A percentile compares a stretch with the other conserved stretches of the same genome.
Conservation (phyloP, 2,113 vertebrate genomes). For the Puntigrus tetrazona region DNA sequence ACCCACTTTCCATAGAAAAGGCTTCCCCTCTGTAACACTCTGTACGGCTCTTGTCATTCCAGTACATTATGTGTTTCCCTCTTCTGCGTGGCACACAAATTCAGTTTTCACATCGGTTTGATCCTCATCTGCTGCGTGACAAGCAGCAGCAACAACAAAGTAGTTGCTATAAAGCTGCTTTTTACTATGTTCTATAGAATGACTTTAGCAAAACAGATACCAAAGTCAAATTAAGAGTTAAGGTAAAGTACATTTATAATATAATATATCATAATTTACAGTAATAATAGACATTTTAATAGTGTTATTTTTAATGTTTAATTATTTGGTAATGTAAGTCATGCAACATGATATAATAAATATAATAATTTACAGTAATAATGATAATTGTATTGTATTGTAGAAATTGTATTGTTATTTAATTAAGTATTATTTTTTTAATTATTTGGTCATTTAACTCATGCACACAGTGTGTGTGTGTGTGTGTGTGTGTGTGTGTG, state of each 20-base stretch:
- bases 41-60: slow-evolving; percentile 19
- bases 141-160: not conserved
- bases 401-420: too few species aligned
- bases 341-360: too few species aligned
- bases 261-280: not conserved
- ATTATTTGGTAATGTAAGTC: too few species aligned
- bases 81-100: not conserved
- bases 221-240: not conserved
- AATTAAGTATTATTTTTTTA: too few species aligned
- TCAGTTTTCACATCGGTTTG: not conserved
- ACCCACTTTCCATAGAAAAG: slow-evolving; percentile 26
- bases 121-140: not conserved
- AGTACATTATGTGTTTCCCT: not conserved
- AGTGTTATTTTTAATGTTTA: not conserved
- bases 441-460: too few species aligned
- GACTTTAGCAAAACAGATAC: not conserved
- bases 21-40: not conserved
- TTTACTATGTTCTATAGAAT: not conserved
- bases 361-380: too few species aligned
- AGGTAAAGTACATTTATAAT: not conserved
- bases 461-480: too few species aligned
- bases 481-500: too few species aligned
- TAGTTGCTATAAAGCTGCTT: not conserved
- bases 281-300: not conserved
- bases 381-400: too few species aligned